Evolutionary conservation across 2,113 vertebrate genomes (phyloP), one percentile per base, ranked within the genome.

Genomic region (Myiozetetes cayanensis): DNA sequence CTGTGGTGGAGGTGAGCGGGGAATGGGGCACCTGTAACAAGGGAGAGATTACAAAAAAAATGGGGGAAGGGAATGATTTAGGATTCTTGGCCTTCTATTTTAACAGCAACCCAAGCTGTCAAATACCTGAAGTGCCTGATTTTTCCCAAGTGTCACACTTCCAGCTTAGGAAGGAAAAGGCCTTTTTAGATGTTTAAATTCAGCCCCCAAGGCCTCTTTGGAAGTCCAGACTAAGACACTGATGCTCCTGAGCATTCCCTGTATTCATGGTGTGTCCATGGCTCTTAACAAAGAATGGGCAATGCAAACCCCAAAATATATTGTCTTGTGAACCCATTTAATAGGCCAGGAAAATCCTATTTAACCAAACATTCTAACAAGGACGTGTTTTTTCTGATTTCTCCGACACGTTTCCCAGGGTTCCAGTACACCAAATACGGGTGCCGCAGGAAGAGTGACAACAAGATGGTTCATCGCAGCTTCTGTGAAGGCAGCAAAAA

Each of bases 371-470:
- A n/a, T 35, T 43, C 7, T 44, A 23, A 31, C 23, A 6, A 30
- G 39, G 43, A 33, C 24, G 25, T 7, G 9, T 9, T 83, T 66
- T 44, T 33, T 31, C 30, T 24, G 9, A 27, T 53, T 55, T 3
- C 71, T 53, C 89, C 82, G 87, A 8, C 20, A 9, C 30, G 25
- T 50, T 73, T 56, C 59, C 23, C 85, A 99, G 99, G 99, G 72
- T 99, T 98, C 85, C 99, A 99, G 86, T 99, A 99, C 93, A 99
- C 99, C 70, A 99, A 99, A 74, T 99, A 99, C 0, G 99, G 99
- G 12, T 99, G 99, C 91, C 98, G 99, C 31, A 98, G 99, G 96
- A 99, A 99, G 90, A 99, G 99, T 2, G 99, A 99, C 93, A 99
- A 97, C 87, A 99, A 99, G 96, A 99, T 99, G 99, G 98, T 99